Percentiles rank a stretch among this genome's conserved stretches.
phyloP scores from a whole-genome alignment of 1,140 invertebrate genomes.

The Habropoda laboriosa region DNA sequence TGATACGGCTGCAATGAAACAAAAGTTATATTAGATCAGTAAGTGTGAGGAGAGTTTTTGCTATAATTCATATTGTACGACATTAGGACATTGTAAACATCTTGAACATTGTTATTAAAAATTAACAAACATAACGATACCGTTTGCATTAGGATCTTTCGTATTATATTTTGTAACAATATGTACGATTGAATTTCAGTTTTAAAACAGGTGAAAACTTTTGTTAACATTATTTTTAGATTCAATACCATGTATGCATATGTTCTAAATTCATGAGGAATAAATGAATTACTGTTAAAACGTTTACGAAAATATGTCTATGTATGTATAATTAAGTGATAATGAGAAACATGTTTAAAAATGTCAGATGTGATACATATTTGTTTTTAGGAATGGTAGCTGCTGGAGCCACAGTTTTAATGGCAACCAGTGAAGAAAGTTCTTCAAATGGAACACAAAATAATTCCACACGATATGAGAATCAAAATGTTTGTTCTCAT shows the following conservation, averaged over 20 bases:
- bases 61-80: conserved; percentile 22
- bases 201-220: conserved; percentile 32
- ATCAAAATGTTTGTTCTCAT: conserved; percentile 44
- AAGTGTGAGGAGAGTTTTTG: conserved; percentile 44
- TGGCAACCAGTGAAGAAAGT: conserved; percentile 70
- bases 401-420: conserved; percentile 69
- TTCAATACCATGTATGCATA: conserved; percentile 16
- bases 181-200: conserved; percentile 34
- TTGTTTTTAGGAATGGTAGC: conserved; percentile 71
- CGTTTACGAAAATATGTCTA: conserved; percentile 17
- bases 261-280: conserved; percentile 33
- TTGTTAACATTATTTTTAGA: conserved; percentile 34
- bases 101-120: conserved; percentile 18
- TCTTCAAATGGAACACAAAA: conserved; percentile 61
- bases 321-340: conserved; percentile 12
- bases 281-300: conserved; percentile 36
- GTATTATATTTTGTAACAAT: conserved; percentile 46
- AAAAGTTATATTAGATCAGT: conserved; percentile 60
- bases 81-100: conserved; percentile 5
- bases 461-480: conserved; percentile 45
- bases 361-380: not conserved
- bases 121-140: not conserved
- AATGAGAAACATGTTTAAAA: not conserved
- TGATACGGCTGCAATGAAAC: conserved; percentile 53
- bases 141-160: not conserved